Percentiles rank a stretch among this genome's conserved stretches.
Evolutionary conservation across 2,888 invertebrate genomes (phyloP).

Genomic region (Dryadula phaetusa): DNA sequence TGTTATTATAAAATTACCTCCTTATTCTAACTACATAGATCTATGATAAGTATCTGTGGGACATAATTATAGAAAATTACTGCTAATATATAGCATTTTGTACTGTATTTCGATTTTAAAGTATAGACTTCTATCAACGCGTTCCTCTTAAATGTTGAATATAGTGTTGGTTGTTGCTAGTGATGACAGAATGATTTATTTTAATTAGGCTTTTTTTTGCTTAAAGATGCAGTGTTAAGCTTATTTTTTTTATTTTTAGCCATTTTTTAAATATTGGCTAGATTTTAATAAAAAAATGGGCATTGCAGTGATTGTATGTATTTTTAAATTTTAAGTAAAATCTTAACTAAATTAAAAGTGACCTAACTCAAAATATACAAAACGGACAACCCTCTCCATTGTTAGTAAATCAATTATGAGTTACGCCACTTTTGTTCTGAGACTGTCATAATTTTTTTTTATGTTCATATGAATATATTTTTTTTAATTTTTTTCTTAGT

Average conservation of each 20-base stretch:
- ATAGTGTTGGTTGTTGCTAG: not conserved
- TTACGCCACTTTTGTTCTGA: too few species aligned
- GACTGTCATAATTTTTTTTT: too few species aligned
- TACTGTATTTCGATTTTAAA: conserved; percentile 19
- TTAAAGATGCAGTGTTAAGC: not conserved
- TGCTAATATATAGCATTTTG: conserved; percentile 23
- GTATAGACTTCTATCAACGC: conserved; percentile 5
- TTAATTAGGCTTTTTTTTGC: not conserved
- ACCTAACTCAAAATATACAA: too few species aligned
- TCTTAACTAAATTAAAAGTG: too few species aligned
- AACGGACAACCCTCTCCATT: too few species aligned
- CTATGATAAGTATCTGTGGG: conserved; percentile 19
- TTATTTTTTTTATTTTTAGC: not conserved
- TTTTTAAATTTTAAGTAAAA: too few species aligned
- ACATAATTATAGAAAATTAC: conserved; percentile 31
- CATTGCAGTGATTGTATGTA: too few species aligned
- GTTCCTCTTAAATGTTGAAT: conserved; percentile 7
- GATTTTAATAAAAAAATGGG: too few species aligned
- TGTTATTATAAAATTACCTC: conserved; percentile 11
- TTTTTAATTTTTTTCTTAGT: too few species aligned
- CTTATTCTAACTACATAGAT: conserved; percentile 20
- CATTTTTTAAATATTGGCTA: not conserved
- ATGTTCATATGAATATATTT: too few species aligned
- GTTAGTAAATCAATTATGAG: too few species aligned
- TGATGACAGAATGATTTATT: conserved; percentile 16